Percentiles rank a stretch among this genome's conserved stretches.
Conservation (phyloP, 64 coral and sea anemone species). For the Orbicella faveolata region DNA sequence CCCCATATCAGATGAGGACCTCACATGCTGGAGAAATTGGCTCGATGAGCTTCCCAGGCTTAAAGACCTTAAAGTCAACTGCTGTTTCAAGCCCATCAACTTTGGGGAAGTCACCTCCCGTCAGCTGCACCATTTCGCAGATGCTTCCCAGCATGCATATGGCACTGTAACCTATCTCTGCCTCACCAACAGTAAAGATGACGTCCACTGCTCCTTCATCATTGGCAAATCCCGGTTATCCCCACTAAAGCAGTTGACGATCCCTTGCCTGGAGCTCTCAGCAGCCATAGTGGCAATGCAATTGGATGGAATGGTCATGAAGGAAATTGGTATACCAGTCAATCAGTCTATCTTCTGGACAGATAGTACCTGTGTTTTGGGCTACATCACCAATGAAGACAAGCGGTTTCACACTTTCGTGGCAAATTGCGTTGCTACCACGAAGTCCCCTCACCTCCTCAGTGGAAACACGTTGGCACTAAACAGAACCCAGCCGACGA, state of each 20-base stretch:
- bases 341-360: not conserved
- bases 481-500: constrained; percentile 26
- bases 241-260: not conserved
- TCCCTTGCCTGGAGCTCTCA: not conserved
- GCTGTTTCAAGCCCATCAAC: not conserved
- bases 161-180: constrained; percentile 2
- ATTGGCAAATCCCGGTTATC: not conserved
- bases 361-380: not conserved
- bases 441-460: not conserved
- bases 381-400: not conserved
- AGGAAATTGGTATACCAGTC: not conserved
- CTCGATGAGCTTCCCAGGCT: not conserved
- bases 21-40: constrained; percentile 3
- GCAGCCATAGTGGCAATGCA: not conserved
- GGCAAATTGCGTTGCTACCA: not conserved
- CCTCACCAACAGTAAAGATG: not conserved
- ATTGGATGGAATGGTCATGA: not conserved
- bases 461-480: constrained; percentile 35
- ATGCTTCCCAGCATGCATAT: not conserved
- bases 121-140: not conserved
- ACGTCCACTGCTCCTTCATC: not conserved
- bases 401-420: not conserved
- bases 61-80: not conserved
- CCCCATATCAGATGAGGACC: not conserved
- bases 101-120: not conserved